A percentile compares a stretch with the other conserved stretches of the same genome.
Conservation (phyloP, 2,797 vertebrate species). For the Danio albolineatus region DNA sequence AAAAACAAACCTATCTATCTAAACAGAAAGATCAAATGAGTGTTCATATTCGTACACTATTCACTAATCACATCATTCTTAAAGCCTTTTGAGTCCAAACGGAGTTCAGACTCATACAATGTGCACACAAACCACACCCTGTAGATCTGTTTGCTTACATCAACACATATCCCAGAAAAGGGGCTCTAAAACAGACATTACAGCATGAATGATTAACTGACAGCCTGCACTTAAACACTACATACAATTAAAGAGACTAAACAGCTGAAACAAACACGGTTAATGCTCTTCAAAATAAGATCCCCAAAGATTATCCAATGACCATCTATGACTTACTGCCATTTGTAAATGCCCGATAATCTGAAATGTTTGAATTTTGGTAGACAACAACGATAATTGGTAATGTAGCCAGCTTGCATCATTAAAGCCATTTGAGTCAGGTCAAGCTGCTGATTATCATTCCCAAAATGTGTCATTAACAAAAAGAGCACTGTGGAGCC, state of each 20-base stretch:
- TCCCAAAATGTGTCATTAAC: constrained; percentile 23
- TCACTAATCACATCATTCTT: neutral
- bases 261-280: neutral
- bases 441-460: constrained; percentile 22
- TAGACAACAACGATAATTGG: neutral
- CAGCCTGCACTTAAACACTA: neutral
- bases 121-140: constrained; percentile 24
- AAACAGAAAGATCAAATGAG: constrained; percentile 16
- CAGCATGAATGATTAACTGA: no score
- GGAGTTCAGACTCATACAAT: constrained; percentile 7
- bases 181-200: neutral
- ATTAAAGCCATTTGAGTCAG: constrained; percentile 10
- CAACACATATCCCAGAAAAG: neutral
- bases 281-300: constrained; percentile 2
- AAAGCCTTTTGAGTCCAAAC: neutral
- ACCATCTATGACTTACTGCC: neutral
- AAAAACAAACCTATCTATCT: neutral
- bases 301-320: neutral
- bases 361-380: no score
- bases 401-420: neutral
- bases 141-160: neutral
- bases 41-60: neutral
- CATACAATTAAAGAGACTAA: neutral
- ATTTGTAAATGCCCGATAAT: neutral
- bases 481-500: constrained; percentile 22